Evolutionary conservation across 2,797 vertebrate genomes (phyloP).

Genomic region (Falco cherrug): DNA sequence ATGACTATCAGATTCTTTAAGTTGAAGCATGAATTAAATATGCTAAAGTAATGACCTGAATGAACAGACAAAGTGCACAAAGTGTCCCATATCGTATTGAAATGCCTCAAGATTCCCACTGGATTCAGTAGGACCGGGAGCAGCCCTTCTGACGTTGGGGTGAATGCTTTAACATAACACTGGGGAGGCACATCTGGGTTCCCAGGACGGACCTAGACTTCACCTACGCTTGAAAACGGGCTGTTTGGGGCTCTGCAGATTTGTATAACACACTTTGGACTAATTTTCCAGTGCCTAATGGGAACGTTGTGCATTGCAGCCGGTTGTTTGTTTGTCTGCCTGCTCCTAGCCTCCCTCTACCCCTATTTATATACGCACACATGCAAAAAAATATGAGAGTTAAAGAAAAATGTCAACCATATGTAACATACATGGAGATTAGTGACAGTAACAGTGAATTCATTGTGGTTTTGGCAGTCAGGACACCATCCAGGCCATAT

Average conservation of each 20-base stretch:
- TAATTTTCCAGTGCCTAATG: slow-evolving; percentile 33
- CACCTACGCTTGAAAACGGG: neutral
- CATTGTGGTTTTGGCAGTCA: slow-evolving; percentile 68
- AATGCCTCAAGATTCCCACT: neutral
- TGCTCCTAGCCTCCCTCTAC: slow-evolving; percentile 39
- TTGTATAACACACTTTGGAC: neutral
- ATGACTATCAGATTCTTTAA: neutral
- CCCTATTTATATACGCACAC: slow-evolving; percentile 52
- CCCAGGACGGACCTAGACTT: neutral
- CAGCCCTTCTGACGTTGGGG: neutral
- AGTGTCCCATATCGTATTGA: rapidly evolving
- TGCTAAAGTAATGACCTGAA: neutral
- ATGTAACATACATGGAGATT: slow-evolving; percentile 65
- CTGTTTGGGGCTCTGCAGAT: slow-evolving; percentile 1
- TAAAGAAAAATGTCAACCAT: slow-evolving; percentile 69
- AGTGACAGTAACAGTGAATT: slow-evolving; percentile 62
- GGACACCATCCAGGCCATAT: slow-evolving; percentile 59
- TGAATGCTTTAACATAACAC: neutral
- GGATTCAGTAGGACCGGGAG: neutral
- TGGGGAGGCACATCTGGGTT: slow-evolving; percentile 16
- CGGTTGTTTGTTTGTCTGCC: slow-evolving; percentile 68
- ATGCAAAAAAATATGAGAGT: slow-evolving; percentile 65
- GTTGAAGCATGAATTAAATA: neutral
- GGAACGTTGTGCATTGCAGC: slow-evolving; percentile 38
- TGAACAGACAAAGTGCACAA: neutral